Base-by-base conservation (phyloP, 2,888 invertebrate species). In the Brachylomia viminalis region DNA sequence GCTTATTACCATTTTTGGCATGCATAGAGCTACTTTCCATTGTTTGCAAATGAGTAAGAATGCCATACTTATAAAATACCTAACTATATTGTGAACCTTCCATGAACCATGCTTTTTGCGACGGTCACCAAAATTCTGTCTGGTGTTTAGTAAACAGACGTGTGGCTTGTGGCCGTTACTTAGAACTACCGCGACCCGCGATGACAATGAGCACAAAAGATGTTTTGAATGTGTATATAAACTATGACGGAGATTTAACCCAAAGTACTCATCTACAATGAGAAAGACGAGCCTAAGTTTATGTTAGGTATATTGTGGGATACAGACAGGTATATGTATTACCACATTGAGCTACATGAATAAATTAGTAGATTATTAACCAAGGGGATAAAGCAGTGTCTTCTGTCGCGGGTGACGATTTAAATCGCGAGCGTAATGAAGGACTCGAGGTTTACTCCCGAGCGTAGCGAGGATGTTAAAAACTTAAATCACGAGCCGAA, bases 141-240 rank as follows among this genome's bases (percentile, higher is more conserved):
- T 49, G 13, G 13, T 75, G 75, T 75, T 80, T 80, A 47, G 30
- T 38, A 80, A 79, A 80, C 79, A 80, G 30, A 45, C 47, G 30
- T 27, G 33, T 38, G 2, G n/a, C 23, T 38, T 59, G 13, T 58
- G 27, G 27, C 27, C 47, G 42, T 10, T 72, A 61, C 77, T 27
- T 64, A 56, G 82, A 82, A 52, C 77, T 58, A 23, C 49, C 56
- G 72, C 52, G 49, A 54, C 56, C 42, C 54, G 30, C 72, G 65
- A 67, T 75, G 72, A 81, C 62, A 72, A 68, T 65, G 73, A 84
- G 61, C 62, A 67, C 69, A 79, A 80, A 72, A 74, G 82, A 49
- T 80, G 78, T 82, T 77, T 62, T 82, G 77, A 82, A 64, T 59
- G 67, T 8, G 54, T 56, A 54, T 67, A 76, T 81, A 76, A 80